Evolutionary conservation across 2,797 vertebrate genomes (phyloP).

Genomic region (Lemur catta): DNA sequence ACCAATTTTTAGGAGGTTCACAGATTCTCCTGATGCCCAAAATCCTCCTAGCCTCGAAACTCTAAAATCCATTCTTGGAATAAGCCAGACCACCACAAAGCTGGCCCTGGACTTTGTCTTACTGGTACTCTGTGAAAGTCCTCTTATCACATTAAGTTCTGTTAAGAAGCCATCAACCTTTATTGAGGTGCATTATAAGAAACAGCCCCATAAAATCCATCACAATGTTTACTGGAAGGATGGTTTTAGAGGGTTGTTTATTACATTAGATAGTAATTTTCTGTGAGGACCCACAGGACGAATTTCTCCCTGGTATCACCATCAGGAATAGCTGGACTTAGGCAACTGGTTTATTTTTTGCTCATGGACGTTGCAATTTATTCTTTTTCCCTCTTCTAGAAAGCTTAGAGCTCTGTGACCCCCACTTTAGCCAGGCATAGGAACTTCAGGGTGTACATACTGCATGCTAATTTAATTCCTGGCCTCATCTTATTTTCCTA

Average conservation of each 20-base stretch:
- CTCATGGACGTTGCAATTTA: neutral
- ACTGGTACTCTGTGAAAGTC: neutral
- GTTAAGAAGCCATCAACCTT: constrained; percentile 39
- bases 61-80: neutral
- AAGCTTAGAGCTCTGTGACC: neutral
- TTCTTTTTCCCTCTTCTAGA: neutral
- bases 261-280: constrained; percentile 47
- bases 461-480: neutral
- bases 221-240: neutral
- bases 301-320: neutral
- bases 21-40: neutral
- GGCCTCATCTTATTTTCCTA: neutral
- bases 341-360: neutral
- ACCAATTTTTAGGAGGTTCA: neutral
- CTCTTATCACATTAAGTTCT: constrained; percentile 31
- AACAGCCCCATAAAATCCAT: constrained; percentile 44
- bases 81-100: neutral
- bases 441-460: neutral
- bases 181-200: constrained; percentile 46
- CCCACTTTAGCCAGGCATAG: neutral
- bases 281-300: constrained; percentile 25
- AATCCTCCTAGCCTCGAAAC: neutral
- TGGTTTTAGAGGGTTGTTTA: neutral
- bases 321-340: neutral
- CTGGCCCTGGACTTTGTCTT: neutral